Percentiles rank a stretch among this genome's conserved stretches.
These are phyloP conservation scores for Calephelis nemesis DNA, from an alignment of 1,140 invertebrate species.

Conservation along the genomic window DNA sequence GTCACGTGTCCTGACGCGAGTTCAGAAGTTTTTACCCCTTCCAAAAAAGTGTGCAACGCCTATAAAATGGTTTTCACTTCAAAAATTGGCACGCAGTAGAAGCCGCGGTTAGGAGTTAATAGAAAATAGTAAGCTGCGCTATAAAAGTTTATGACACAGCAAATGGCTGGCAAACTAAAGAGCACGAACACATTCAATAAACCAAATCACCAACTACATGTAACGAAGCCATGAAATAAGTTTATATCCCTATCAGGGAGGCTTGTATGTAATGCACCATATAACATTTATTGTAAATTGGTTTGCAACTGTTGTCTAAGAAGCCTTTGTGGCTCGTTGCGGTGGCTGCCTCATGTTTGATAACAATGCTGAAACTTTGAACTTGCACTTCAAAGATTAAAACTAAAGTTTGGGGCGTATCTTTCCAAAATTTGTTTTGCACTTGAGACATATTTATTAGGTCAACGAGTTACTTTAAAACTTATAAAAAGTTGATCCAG, in stretches of 20 bases:
- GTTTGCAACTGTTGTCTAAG: slow-evolving; percentile 39
- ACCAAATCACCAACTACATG: slow-evolving; percentile 10
- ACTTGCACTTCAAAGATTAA: neutral
- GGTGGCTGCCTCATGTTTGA: slow-evolving; percentile 36
- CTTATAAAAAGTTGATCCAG: no score
- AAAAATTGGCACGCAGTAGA: no score
- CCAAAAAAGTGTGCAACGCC: no score
- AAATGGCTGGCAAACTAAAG: neutral
- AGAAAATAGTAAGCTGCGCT: neutral
- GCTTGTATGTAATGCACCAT: slow-evolving; percentile 23
- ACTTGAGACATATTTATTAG: no score
- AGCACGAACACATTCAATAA: neutral
- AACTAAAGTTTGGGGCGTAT: no score
- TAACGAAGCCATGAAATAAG: slow-evolving; percentile 25
- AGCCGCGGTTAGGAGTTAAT: neutral
- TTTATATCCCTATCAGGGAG: slow-evolving; percentile 23
- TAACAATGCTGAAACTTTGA: slow-evolving; percentile 21
- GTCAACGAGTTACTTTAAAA: no score
- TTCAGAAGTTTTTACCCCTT: no score
- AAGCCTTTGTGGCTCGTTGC: slow-evolving; percentile 39
- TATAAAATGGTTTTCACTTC: no score
- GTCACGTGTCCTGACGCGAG: no score
- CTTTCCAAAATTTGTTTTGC: no score
- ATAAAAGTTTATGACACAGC: neutral
- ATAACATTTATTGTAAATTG: slow-evolving; percentile 49